phyloP scores from a whole-genome alignment of 2,113 vertebrate genomes.

The Sorex araneus region DNA sequence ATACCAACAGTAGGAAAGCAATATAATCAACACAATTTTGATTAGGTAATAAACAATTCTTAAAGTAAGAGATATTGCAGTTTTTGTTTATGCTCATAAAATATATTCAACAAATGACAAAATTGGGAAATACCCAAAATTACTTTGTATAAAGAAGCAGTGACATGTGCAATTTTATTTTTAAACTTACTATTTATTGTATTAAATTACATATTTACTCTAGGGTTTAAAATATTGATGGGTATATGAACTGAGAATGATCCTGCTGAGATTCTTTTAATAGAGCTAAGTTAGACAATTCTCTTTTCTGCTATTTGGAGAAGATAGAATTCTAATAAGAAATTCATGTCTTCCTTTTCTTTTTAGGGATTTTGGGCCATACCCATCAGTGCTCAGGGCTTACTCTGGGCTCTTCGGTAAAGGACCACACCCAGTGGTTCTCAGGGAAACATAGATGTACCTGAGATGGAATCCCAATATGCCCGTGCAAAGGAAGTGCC shows the following conservation, averaged over 20 bases:
- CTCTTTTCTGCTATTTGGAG: constrained; percentile 6
- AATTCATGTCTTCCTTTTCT: background rate
- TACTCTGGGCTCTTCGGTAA: too few relatives aligned
- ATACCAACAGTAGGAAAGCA: too few relatives aligned
- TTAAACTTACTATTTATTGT: constrained; percentile 22
- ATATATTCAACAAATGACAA: constrained; percentile 51
- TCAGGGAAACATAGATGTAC: too few relatives aligned
- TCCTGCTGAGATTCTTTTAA: constrained; percentile 39
- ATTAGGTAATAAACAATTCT: too few relatives aligned
- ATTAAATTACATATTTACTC: background rate
- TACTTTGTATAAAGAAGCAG: background rate
- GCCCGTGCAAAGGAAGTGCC: too few relatives aligned
- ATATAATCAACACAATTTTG: too few relatives aligned
- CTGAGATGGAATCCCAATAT: too few relatives aligned
- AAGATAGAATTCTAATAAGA: background rate
- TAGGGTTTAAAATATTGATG: background rate
- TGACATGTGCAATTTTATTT: background rate
- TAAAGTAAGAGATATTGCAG: background rate
- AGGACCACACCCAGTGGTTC: too few relatives aligned
- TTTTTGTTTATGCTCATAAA: background rate
- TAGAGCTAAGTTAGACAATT: constrained; percentile 59
- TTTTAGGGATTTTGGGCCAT: too few relatives aligned
- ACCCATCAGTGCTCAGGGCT: too few relatives aligned
- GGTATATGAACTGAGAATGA: background rate
- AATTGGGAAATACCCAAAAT: background rate